phyloP scores from a whole-genome alignment of 30 jellyfish, hydroid and myxozoan species.

The Rhopilema esculentum region DNA sequence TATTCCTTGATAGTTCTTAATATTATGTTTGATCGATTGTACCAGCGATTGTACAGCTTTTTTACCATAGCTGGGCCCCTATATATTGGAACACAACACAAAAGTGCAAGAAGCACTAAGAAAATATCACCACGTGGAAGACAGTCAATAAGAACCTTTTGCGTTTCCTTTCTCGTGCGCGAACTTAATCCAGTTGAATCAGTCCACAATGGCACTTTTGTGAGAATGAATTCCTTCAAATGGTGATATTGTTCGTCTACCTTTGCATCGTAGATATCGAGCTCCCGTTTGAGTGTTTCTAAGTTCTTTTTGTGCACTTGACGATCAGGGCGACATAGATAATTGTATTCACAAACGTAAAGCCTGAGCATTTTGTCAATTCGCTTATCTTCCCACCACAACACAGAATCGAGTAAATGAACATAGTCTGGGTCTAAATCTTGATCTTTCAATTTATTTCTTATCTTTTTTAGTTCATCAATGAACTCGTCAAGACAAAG shows the following conservation, averaged over 20 bases:
- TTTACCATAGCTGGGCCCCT: constrained; percentile 81
- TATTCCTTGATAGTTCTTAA: constrained; percentile 69
- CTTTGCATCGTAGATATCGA: constrained; percentile 29
- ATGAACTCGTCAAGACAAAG: constrained; percentile 2
- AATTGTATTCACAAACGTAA: constrained; percentile 68
- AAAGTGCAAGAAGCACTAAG: constrained; percentile 52
- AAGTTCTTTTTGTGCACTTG: constrained; percentile 59
- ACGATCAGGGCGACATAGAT: constrained; percentile 77
- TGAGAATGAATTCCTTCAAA: constrained; percentile 56
- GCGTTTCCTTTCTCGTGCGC: constrained; percentile 87
- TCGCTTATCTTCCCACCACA: constrained; percentile 85
- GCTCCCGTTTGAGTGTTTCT: constrained; percentile 50
- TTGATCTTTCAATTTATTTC: constrained; percentile 27
- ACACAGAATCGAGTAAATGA: constrained; percentile 43
- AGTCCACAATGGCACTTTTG: constrained; percentile 83
- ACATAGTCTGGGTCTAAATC: constrained; percentile 81
- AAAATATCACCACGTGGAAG: constrained; percentile 89
- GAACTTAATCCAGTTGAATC: constrained; percentile 66
- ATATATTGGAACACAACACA: constrained; percentile 85
- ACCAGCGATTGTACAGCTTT: constrained; percentile 69
- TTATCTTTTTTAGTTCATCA: constrained; percentile 26
- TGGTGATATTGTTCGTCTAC: constrained; percentile 52
- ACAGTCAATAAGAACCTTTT: constrained; percentile 73
- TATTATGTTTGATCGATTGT: constrained; percentile 70
- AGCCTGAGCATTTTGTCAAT: constrained; percentile 42